phyloP scores from a whole-genome alignment of 2,797 vertebrate genomes.

The Microchirus variegatus region DNA sequence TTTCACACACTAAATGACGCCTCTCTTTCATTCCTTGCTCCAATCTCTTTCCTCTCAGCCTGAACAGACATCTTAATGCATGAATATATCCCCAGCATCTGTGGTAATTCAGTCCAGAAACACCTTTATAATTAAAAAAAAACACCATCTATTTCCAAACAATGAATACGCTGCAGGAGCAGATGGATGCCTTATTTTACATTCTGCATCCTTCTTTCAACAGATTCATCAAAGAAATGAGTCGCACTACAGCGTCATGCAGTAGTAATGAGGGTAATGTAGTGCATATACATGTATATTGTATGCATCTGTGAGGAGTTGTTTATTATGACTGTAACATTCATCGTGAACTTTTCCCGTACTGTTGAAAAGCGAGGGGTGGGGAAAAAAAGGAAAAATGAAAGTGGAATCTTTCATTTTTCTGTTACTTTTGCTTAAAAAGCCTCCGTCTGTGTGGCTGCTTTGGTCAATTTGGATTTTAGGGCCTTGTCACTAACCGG shows the following conservation, averaged over 20 bases:
- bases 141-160: constrained; percentile 12
- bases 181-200: constrained; percentile 17
- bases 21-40: too few relatives aligned
- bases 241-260: constrained; percentile 8
- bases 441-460: constrained; percentile 51
- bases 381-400: background rate
- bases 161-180: constrained; percentile 3
- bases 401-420: constrained; percentile 43
- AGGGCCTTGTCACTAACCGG: constrained; percentile 58
- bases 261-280: constrained; percentile 32
- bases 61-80: constrained; percentile 1
- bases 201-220: constrained; percentile 7
- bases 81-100: background rate
- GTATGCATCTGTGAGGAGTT: background rate
- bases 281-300: constrained; percentile 7
- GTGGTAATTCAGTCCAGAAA: background rate
- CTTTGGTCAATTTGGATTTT: constrained; percentile 66
- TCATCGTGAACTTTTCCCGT: constrained; percentile 44
- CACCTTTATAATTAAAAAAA: background rate
- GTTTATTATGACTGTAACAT: constrained; percentile 9
- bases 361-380: constrained; percentile 12
- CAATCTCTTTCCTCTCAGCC: background rate
- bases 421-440: constrained; percentile 54
- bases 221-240: constrained; percentile 30
- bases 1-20: background rate